A percentile compares a stretch with the other conserved stretches of the same genome.
These are phyloP conservation scores for Athene cunicularia DNA, from an alignment of 2,113 vertebrate genomes.

Conservation along the genomic window DNA sequence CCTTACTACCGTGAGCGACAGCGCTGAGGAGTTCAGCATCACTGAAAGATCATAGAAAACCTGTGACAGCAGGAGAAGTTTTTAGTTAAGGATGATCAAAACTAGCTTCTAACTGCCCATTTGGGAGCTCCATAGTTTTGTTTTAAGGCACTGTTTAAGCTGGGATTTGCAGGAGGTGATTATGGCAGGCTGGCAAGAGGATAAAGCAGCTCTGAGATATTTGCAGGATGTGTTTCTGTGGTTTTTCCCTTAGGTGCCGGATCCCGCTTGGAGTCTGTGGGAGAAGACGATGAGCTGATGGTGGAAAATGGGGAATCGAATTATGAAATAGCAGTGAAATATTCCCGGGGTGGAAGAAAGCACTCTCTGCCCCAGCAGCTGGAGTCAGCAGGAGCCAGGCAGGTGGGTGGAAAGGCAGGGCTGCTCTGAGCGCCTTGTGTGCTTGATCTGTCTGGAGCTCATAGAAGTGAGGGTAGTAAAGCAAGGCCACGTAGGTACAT, in stretches of 20 bases:
- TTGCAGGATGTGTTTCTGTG: neutral
- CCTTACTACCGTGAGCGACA: neutral
- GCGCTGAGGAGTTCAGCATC: neutral
- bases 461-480: neutral
- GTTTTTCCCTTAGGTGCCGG: constrained; percentile 76
- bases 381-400: constrained; percentile 80
- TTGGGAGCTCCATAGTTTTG: fast-evolving
- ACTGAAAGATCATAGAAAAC: neutral
- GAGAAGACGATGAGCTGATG: constrained; percentile 92
- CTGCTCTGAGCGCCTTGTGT: neutral
- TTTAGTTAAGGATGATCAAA: neutral
- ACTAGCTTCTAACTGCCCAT: neutral
- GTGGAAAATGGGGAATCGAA: constrained; percentile 81
- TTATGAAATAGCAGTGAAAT: constrained; percentile 79
- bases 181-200: neutral
- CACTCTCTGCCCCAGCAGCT: constrained; percentile 94
- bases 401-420: constrained; percentile 75
- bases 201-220: neutral
- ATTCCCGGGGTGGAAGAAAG: constrained; percentile 84
- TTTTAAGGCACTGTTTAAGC: neutral
- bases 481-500: fast-evolving
- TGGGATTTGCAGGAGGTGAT: neutral
- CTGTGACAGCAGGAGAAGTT: neutral
- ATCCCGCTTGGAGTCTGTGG: constrained; percentile 90
- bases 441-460: fast-evolving